Percentiles rank a stretch among this genome's conserved stretches.
Conservation (phyloP, 2,797 vertebrate species). For the Microctenopoma lineatum region DNA sequence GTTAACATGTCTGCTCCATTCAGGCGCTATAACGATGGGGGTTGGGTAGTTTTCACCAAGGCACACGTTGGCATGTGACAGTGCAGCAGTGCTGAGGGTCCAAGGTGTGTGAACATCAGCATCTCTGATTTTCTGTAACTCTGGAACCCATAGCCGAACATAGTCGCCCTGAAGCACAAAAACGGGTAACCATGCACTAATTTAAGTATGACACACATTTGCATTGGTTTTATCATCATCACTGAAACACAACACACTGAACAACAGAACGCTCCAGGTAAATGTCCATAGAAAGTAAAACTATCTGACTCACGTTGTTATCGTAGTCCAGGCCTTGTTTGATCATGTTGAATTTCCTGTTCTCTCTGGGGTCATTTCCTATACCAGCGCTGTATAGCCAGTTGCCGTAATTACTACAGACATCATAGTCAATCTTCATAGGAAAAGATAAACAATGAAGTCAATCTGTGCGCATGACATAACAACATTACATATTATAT, state of each 20-base stretch:
- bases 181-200: not conserved
- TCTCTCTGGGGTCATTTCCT: slow-evolving; percentile 88
- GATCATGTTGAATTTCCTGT: slow-evolving; percentile 89
- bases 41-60: slow-evolving; percentile 83
- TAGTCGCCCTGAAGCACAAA: slow-evolving; percentile 84
- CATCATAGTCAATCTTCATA: slow-evolving; percentile 85
- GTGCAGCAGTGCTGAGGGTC: slow-evolving; percentile 76
- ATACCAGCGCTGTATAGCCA: slow-evolving; percentile 87
- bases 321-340: slow-evolving; percentile 89
- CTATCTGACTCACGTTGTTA: slow-evolving; percentile 65
- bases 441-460: not conserved
- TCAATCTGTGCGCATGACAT: not conserved
- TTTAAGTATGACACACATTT: not conserved
- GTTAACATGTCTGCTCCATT: slow-evolving; percentile 81
- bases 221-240: not conserved
- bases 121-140: slow-evolving; percentile 81
- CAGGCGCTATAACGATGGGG: slow-evolving; percentile 81
- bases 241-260: slow-evolving; percentile 1
- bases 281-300: slow-evolving; percentile 18
- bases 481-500: not conserved
- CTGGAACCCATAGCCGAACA: slow-evolving; percentile 84
- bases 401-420: slow-evolving; percentile 90
- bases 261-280: not conserved
- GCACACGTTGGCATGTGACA: slow-evolving; percentile 75
- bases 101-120: slow-evolving; percentile 84